phyloP scores from a whole-genome alignment of 1,140 invertebrate genomes.

The Fopius arisanus region DNA sequence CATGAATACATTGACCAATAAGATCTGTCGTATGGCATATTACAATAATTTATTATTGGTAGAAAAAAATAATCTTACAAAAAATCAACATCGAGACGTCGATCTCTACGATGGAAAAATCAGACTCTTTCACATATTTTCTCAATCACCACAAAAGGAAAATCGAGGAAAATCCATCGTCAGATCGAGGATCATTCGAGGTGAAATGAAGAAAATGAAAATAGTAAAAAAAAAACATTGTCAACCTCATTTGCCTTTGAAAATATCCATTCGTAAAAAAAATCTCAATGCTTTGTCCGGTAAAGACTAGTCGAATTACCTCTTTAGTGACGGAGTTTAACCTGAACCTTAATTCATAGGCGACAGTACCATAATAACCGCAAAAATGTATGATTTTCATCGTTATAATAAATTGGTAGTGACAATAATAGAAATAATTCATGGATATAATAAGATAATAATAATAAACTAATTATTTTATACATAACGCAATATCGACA shows the following conservation, averaged over 20 bases:
- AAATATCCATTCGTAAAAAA: slow-evolving; percentile 47
- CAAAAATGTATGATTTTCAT: slow-evolving; percentile 45
- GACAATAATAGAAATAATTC: slow-evolving; percentile 33
- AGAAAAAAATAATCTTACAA: slow-evolving; percentile 41
- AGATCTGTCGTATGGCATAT: slow-evolving; percentile 37
- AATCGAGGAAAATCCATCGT: slow-evolving; percentile 21
- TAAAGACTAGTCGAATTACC: slow-evolving; percentile 60
- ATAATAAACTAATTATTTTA: slow-evolving; percentile 28
- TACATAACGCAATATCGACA: slow-evolving; percentile 47
- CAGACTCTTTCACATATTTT: slow-evolving; percentile 18
- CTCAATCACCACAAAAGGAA: neutral
- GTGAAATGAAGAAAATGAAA: slow-evolving; percentile 24
- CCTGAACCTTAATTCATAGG: slow-evolving; percentile 46
- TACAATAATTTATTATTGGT: slow-evolving; percentile 47
- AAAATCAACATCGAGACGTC: slow-evolving; percentile 27
- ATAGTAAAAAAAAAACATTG: slow-evolving; percentile 33
- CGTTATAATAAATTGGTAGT: slow-evolving; percentile 42
- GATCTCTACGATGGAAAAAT: slow-evolving; percentile 28
- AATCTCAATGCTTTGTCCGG: slow-evolving; percentile 60
- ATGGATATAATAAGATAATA: slow-evolving; percentile 26
- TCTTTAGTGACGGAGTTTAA: slow-evolving; percentile 49
- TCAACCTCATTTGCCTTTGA: slow-evolving; percentile 46
- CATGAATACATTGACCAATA: slow-evolving; percentile 42
- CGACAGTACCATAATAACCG: slow-evolving; percentile 44
- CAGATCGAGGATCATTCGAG: slow-evolving; percentile 20